Evolutionary conservation across 2,797 vertebrate genomes (phyloP).

Genomic region (Tokudaia tokunoshimensis): DNA sequence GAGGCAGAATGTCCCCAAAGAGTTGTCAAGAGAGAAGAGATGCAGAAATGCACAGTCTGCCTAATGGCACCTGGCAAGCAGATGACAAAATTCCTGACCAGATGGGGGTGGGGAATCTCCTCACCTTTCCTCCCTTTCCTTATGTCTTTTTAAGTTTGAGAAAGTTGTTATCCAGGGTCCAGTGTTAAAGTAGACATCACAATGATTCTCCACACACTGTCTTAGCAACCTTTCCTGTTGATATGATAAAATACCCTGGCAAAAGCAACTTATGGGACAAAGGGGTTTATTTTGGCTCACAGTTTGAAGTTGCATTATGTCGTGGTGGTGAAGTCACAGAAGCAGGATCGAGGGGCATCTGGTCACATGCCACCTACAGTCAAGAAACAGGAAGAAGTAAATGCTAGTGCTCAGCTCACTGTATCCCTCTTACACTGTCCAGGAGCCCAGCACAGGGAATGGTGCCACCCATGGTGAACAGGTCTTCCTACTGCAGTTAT

Average conservation of each 20-base stretch:
- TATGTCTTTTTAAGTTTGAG: neutral
- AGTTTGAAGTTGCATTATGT: neutral
- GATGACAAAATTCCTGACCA: neutral
- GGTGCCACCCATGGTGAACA: neutral
- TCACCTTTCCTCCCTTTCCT: neutral
- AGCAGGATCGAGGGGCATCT: neutral
- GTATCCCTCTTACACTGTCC: neutral
- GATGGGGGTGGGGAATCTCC: neutral
- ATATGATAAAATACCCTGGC: neutral
- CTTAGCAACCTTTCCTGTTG: neutral
- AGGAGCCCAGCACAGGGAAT: neutral
- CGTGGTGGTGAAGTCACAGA: neutral
- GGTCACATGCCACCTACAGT: neutral
- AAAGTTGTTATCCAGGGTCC: neutral
- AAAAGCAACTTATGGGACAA: neutral
- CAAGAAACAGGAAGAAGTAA: neutral
- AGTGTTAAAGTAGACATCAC: neutral
- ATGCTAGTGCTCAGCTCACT: neutral
- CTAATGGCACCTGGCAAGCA: neutral
- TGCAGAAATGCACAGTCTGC: neutral
- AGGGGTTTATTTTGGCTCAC: neutral
- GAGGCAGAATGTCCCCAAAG: neutral
- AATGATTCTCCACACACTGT: neutral
- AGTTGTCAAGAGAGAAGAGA: neutral
- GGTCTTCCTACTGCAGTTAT: neutral